Base-by-base conservation (phyloP, 2,113 vertebrate genomes). In the Oceanites oceanicus region DNA sequence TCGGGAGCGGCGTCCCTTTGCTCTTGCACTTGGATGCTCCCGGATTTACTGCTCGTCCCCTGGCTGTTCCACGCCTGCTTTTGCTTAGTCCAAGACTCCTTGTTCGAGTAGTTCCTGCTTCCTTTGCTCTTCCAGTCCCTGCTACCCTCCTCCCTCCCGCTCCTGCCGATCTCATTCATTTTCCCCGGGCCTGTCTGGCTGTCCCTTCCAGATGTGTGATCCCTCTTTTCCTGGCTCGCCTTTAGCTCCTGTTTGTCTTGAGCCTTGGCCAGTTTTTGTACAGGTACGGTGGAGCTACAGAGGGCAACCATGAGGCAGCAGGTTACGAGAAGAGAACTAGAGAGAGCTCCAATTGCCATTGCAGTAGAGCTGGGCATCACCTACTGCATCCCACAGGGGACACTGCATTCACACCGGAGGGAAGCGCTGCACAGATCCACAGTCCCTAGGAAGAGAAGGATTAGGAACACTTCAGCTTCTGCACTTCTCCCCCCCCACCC, bases 301-400 rank as follows among this genome's bases (percentile, higher is more conserved):
- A 98, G 98, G 95, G 98, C 95, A 73, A 98, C 95, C 98, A 99
- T 98, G 97, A 99, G 98, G 98, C 99, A 98, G 98, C 98, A 99
- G 88, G 99, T 98, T 97, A 99, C 98, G 86, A 99, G 98, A 71
- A 99, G 97, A 96, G 99, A 98, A 96, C 99, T 98, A 89, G 98
- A 98, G 87, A 98, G 95, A 95, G 98, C 97, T 97, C 98, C 99
- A 98, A 98, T 98, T 98, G 99, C 99, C 99, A 99, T 99, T 98
- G 98, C 98, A 98, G 98, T 98, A 96, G 97, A 98, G 98, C 97
- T 98, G 98, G 98, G 98, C 99, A 99, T 98, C 98, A 98, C 99
- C 98, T 98, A 98, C 98, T 98, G 96, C 98, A 99, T 99, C 99
- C 98, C 96, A 97, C 98, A 98, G 98, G 97, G 96, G 98, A 98